Evolutionary conservation across 1,140 invertebrate species (phyloP), one percentile per base, ranked within the genome.

Genomic region (Bombus soroeensis): DNA sequence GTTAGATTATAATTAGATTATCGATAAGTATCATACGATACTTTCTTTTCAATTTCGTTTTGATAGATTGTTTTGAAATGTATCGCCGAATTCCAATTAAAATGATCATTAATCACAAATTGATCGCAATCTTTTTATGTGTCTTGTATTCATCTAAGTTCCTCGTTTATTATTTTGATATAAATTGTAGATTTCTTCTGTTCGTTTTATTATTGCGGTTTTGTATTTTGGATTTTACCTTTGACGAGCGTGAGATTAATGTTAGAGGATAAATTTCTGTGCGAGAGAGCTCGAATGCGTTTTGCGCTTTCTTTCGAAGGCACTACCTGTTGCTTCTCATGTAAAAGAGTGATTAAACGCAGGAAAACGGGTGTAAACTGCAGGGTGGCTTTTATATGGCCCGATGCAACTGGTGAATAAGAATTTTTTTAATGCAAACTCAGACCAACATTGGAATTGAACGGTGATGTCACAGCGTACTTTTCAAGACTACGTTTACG

Each of bases 311-410:
- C 77, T 85, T 85, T 73, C 76, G 83, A 80, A 72, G 68, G 53
- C 66, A 73, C 81, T 66, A 83, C 83, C 83, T 85, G 83, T 85
- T 85, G 83, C 83, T 85, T 34, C 53, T 53, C 68, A 79, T 57
- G 76, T 53, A 77, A 62, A 85, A 85, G 83, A 72, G 83, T 77
- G 77, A 85, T 85, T 85, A 85, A 85, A 80, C 83, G 76, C n/a
- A 80, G 83, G 76, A 72, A 85, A 85, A 80, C 34, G 83, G 53
- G 39, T 6, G 68, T 37, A 37, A 15, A 72, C 59, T 71, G 37
- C 53, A 53, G 53, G 57, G 53, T 80, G 66, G 9, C 68, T 71
- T 59, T 80, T 79, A 62, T 47, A 13, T 57, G 25, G 25, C 53
- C 4, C 25, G 37, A 39, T 47, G 62, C 37, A 74, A 39, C 73